Conservation (phyloP, 2,797 vertebrate species). For the Synaphobranchus kaupii region DNA sequence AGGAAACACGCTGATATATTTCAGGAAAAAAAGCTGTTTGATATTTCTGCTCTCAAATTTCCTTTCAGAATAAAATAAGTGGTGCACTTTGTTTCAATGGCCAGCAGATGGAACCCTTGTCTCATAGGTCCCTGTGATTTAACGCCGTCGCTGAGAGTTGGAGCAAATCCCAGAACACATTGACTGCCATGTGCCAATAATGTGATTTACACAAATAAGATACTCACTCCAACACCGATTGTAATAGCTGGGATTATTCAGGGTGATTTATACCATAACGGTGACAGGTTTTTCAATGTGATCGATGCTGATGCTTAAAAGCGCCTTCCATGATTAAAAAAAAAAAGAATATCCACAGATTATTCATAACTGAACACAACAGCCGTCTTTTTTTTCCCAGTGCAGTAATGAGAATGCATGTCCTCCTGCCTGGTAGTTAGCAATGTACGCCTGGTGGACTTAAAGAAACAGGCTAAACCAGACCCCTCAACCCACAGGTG, state of each 20-base stretch:
- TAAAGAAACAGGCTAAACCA: too few relatives aligned
- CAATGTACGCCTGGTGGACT: too few relatives aligned
- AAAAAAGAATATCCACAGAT: neutral
- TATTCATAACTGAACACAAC: neutral
- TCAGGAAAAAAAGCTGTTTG: too few relatives aligned
- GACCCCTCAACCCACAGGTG: too few relatives aligned
- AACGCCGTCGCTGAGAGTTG: neutral
- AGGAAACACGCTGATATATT: too few relatives aligned
- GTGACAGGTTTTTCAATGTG: neutral
- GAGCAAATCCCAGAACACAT: neutral
- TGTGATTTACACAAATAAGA: neutral
- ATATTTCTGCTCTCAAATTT: neutral
- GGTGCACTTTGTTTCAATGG: neutral
- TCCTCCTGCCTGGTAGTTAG: too few relatives aligned
- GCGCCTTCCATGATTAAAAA: neutral
- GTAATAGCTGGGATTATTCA: neutral
- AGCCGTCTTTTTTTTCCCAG: neutral
- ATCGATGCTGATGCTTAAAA: neutral
- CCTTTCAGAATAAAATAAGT: neutral
- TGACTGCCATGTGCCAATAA: neutral
- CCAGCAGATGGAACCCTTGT: neutral
- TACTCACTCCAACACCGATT: neutral
- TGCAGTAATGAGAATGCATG: too few relatives aligned
- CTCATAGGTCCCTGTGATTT: neutral
- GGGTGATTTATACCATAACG: neutral